Conservation (phyloP, 2,113 vertebrate genomes). For the Otolemur garnettii region DNA sequence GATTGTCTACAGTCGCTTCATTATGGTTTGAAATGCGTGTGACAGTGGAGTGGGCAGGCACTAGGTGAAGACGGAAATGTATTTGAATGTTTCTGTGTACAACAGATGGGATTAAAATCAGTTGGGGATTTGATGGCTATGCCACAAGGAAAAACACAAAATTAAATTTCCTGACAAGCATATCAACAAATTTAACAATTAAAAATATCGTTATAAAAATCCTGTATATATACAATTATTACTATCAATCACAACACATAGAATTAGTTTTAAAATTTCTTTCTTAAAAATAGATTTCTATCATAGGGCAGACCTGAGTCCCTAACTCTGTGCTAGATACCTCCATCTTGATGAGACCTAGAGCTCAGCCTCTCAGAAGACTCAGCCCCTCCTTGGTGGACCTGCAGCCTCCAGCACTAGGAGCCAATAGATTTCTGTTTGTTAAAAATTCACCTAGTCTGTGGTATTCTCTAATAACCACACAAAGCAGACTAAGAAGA, state of each 20-base stretch:
- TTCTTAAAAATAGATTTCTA: neutral
- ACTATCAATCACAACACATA: neutral
- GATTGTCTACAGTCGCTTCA: neutral
- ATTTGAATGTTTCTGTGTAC: neutral
- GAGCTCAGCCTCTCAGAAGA: neutral
- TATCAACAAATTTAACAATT: neutral
- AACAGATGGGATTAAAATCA: neutral
- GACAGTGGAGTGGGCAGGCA: neutral
- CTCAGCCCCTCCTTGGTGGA: neutral
- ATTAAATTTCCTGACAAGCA: neutral
- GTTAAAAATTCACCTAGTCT: neutral
- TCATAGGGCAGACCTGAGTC: neutral
- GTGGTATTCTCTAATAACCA: neutral
- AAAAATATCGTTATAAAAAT: neutral
- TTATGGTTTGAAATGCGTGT: neutral
- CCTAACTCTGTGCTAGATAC: neutral
- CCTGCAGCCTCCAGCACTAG: no score
- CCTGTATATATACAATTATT: neutral
- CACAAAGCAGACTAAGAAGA: neutral
- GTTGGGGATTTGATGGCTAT: neutral
- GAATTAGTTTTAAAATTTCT: neutral
- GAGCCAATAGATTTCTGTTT: neutral
- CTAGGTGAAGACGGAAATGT: neutral
- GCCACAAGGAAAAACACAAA: neutral
- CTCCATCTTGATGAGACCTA: neutral